Conservation (phyloP, 2,797 vertebrate genomes). For the Cyprinella venusta region DNA sequence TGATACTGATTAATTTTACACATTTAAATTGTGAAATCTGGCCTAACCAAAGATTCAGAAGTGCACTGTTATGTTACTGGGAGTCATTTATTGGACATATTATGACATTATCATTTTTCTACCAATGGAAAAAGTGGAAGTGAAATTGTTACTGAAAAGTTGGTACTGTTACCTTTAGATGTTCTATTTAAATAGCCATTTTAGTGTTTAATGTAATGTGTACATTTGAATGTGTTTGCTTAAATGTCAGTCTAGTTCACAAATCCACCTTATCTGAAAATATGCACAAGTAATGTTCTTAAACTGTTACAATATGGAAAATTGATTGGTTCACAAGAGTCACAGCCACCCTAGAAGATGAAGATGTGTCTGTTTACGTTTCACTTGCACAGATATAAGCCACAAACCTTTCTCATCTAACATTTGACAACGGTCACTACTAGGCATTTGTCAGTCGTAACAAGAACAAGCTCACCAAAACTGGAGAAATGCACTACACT, state of each 20-base stretch:
- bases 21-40: not conserved
- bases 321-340: not conserved
- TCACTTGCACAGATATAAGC: not conserved
- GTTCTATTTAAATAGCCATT: not conserved
- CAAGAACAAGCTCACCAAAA: too few relatives aligned
- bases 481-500: not conserved
- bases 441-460: too few relatives aligned
- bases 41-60: conserved; percentile 33
- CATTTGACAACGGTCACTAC: too few relatives aligned
- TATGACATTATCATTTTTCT: not conserved
- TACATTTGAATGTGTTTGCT: not conserved
- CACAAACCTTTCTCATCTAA: too few relatives aligned
- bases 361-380: not conserved
- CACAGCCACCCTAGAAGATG: not conserved
- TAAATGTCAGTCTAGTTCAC: not conserved
- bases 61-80: not conserved
- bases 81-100: not conserved
- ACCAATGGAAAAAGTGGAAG: not conserved
- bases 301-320: not conserved
- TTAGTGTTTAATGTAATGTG: conserved; percentile 1
- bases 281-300: not conserved
- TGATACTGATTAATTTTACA: not conserved
- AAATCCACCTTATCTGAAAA: not conserved
- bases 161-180: not conserved
- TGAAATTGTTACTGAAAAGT: not conserved